Base-by-base conservation (phyloP, 2,797 vertebrate species). In the Liparis tanakae region DNA sequence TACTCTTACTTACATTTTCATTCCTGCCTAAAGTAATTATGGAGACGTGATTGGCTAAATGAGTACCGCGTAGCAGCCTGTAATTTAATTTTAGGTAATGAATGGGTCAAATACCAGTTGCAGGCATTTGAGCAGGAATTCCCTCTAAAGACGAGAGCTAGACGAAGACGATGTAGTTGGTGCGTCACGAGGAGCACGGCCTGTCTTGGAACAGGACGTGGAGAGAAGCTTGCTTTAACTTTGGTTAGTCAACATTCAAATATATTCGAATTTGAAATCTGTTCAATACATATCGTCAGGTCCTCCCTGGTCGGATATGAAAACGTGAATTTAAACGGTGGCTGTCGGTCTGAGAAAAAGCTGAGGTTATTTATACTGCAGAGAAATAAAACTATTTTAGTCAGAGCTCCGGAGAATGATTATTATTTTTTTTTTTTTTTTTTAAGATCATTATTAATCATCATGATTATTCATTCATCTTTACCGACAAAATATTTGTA, bases 11-110 rank as follows among this genome's bases (percentile, higher is more conserved):
- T 79, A 55, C 58, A 58, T 46, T 90, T 85, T 84, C 65, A 79
- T 82, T 72, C 76, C 70, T 44, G 44, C 67, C 50, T 87, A 34
- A 83, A 76, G 85, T 75, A 81, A 82, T 90, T 90, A 79, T 73
- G 76, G 53, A 74, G 81, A 74, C 15, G 25, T 51, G 59, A 79
- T 80, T 70, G 83, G 60, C 86, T 74, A 79, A 86, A 86, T 76
- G 72, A 87, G 75, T 25, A 81, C 65, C 87, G 83, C 76, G 84
- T 84, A 87, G 80, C 74, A 81, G 76, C 65, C 79, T 92, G 80
- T 92, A 92, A 92, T 91, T 92, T 83, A 81, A 88, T 91, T 85
- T 89, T 82, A 77, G 82, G 76, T 86, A 90, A 91, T 90, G 85
- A 89, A 90, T 87, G 80, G 86, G 73, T 89, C 80, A 87, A 79